These are phyloP conservation scores for Wiebesia pumilae DNA, from an alignment of 1,140 invertebrate species.

Conservation along the genomic window DNA sequence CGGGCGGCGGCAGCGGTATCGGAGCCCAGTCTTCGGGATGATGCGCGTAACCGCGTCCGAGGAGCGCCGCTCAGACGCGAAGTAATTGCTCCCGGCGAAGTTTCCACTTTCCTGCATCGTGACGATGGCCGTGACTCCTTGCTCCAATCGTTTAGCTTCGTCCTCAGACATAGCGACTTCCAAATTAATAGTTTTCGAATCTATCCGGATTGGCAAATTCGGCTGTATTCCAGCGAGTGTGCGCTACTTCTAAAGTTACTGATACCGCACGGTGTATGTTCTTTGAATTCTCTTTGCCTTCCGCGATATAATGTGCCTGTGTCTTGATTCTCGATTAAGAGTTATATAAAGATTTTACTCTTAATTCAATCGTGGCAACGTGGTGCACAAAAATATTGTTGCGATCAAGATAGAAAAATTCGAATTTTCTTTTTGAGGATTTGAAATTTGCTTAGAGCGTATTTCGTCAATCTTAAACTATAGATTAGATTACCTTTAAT, in stretches of 20 bases:
- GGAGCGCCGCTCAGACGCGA: slow-evolving; percentile 4
- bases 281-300: background rate
- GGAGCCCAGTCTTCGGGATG: background rate
- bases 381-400: too few species aligned
- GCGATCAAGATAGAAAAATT: background rate
- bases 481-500: background rate
- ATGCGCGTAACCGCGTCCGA: background rate
- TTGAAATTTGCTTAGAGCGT: background rate
- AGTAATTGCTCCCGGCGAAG: background rate
- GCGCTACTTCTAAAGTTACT: too few species aligned
- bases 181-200: too few species aligned
- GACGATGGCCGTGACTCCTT: background rate
- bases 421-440: background rate
- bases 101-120: background rate
- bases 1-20: background rate
- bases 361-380: too few species aligned
- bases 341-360: background rate
- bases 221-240: too few species aligned
- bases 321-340: background rate
- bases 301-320: background rate
- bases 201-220: too few species aligned
- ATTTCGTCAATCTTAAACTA: background rate
- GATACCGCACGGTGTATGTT: too few species aligned
- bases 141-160: too few species aligned
- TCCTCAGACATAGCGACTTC: too few species aligned